Percentiles rank a stretch among this genome's conserved stretches.
These are phyloP conservation scores for Bagarius yarrelli DNA, from an alignment of 2,113 vertebrate genomes.

Conservation along the genomic window DNA sequence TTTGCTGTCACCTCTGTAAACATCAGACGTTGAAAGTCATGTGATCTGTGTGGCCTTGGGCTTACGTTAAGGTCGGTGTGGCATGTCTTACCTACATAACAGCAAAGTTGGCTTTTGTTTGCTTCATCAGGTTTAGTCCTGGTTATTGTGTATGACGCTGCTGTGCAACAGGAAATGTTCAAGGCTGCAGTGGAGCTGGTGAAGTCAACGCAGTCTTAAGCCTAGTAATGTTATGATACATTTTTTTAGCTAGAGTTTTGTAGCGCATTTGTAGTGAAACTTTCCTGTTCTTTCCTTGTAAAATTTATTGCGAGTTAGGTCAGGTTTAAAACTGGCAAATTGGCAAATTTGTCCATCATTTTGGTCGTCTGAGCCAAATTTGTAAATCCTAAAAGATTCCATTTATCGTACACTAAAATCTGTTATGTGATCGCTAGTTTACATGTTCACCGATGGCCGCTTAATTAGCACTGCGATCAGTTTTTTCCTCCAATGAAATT, in stretches of 20 bases:
- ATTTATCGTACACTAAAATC: too few species aligned
- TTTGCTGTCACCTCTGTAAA: constrained; percentile 1
- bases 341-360: too few species aligned
- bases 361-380: too few species aligned
- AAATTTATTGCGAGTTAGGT: too few species aligned
- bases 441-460: too few species aligned
- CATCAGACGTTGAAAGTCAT: constrained; percentile 9
- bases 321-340: too few species aligned
- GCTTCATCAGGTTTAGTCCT: constrained; percentile 5
- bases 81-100: constrained; percentile 45
- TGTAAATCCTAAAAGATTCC: too few species aligned
- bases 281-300: too few species aligned
- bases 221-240: not conserved
- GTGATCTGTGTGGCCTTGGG: constrained; percentile 18
- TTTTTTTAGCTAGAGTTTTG: not conserved
- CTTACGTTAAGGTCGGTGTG: constrained; percentile 28
- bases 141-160: constrained; percentile 18
- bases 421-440: too few species aligned
- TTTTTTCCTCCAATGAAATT: too few species aligned
- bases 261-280: too few species aligned
- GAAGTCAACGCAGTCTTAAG: not conserved
- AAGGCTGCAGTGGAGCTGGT: constrained; percentile 24
- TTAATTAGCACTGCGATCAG: too few species aligned
- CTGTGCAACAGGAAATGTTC: constrained; percentile 35
- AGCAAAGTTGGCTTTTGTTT: constrained; percentile 32